Evolutionary conservation across 1,140 invertebrate species (phyloP).

Genomic region (Drosophila guanche): DNA sequence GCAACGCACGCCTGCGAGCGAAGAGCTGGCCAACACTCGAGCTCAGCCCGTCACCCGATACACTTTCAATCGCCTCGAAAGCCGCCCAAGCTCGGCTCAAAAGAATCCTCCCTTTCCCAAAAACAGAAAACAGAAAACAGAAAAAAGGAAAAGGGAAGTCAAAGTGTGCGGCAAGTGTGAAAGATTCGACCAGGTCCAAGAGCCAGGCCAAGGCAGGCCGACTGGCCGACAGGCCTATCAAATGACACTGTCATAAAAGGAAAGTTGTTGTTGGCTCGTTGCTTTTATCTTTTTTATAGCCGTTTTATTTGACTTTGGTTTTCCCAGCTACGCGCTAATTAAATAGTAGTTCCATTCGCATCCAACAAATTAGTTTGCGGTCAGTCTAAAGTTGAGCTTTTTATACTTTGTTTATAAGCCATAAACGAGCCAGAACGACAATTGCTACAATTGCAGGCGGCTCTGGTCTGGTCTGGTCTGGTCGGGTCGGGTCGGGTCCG

Average conservation of each 20-base stretch:
- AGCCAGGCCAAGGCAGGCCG: slow-evolving; percentile 19
- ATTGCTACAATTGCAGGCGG: slow-evolving; percentile 62
- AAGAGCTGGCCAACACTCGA: slow-evolving; percentile 32
- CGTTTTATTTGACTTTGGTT: slow-evolving; percentile 49
- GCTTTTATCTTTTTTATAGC: slow-evolving; percentile 25
- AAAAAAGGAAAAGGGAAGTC: slow-evolving; percentile 36
- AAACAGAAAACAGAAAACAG: slow-evolving; percentile 14
- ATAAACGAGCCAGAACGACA: slow-evolving; percentile 53
- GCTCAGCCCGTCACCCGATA: slow-evolving; percentile 69
- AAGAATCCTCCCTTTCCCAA: background rate
- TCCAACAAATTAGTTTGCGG: slow-evolving; percentile 62
- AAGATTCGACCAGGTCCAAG: slow-evolving; percentile 62
- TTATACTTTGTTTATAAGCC: slow-evolving; percentile 52
- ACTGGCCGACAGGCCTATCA: slow-evolving; percentile 67
- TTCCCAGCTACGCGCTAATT: slow-evolving; percentile 47
- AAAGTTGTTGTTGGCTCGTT: slow-evolving; percentile 47
- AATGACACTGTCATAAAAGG: slow-evolving; percentile 56
- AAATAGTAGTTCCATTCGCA: slow-evolving; percentile 67
- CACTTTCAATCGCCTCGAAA: slow-evolving; percentile 60
- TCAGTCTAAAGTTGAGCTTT: slow-evolving; percentile 30
- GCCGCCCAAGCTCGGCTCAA: slow-evolving; percentile 30
- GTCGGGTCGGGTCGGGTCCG: background rate
- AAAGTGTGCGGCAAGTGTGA: slow-evolving; percentile 80
- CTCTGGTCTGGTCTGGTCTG: too few relatives aligned
- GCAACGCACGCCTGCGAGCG: too few relatives aligned